Evolutionary conservation across 2,797 vertebrate genomes (phyloP).

Genomic region (Xenopus petersii): DNA sequence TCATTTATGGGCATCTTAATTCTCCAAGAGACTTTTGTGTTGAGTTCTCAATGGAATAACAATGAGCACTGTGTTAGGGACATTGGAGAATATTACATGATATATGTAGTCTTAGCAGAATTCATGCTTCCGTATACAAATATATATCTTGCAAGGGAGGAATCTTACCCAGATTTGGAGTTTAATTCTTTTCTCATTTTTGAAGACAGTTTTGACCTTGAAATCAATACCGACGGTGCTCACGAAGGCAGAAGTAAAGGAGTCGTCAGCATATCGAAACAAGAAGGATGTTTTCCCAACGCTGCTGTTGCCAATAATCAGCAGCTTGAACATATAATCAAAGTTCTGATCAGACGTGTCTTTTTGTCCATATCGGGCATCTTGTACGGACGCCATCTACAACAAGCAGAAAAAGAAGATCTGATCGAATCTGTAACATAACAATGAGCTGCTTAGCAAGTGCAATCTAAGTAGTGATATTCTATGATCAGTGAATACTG

Average conservation of each 20-base stretch:
- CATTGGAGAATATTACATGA: no score
- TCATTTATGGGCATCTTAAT: no score
- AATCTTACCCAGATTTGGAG: slow-evolving; percentile 93
- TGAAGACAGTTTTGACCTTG: slow-evolving; percentile 97
- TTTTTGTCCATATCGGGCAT: slow-evolving; percentile 83
- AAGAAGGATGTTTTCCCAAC: slow-evolving; percentile 96
- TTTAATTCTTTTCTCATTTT: slow-evolving; percentile 97
- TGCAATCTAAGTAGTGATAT: no score
- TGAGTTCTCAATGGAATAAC: no score
- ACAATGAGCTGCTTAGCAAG: no score
- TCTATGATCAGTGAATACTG: no score
- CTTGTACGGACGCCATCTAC: slow-evolving; percentile 92
- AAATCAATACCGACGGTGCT: slow-evolving; percentile 98
- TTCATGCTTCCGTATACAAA: no score
- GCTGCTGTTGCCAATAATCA: slow-evolving; percentile 97
- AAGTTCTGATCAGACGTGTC: slow-evolving; percentile 96
- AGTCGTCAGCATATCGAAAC: slow-evolving; percentile 94
- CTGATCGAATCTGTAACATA: no score
- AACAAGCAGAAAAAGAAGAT: background rate
- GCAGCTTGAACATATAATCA: slow-evolving; percentile 97
- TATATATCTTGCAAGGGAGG: no score
- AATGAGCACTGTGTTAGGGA: no score
- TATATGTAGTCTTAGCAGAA: no score
- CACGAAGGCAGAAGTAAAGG: slow-evolving; percentile 95
- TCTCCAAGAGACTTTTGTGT: no score